phyloP scores from a whole-genome alignment of 1,140 invertebrate species.

The Aphidius ervi region DNA sequence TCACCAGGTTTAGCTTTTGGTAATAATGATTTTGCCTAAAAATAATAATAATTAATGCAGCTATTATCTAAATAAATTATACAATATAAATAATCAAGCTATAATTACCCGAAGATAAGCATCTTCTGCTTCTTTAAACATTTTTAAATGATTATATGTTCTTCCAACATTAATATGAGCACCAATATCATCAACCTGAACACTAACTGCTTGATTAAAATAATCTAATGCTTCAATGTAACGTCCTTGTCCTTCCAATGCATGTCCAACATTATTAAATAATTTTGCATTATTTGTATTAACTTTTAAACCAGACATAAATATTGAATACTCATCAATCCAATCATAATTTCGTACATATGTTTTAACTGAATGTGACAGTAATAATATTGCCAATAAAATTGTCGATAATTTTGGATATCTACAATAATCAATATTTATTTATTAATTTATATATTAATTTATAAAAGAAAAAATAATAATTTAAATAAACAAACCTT shows the following conservation, averaged over 20 bases:
- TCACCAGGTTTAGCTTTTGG: slow-evolving; percentile 89
- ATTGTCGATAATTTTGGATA: slow-evolving; percentile 61
- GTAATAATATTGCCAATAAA: slow-evolving; percentile 64
- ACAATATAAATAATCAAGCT: slow-evolving; percentile 16
- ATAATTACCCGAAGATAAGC: slow-evolving; percentile 74
- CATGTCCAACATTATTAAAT: slow-evolving; percentile 96
- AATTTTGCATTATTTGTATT: slow-evolving; percentile 92
- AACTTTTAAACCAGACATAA: slow-evolving; percentile 85
- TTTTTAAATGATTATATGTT: slow-evolving; percentile 88
- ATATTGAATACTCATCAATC: slow-evolving; percentile 89
- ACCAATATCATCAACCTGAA: slow-evolving; percentile 93
- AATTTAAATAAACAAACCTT: slow-evolving; percentile 42
- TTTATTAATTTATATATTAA: not conserved
- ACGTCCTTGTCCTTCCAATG: slow-evolving; percentile 79
- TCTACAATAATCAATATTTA: slow-evolving; percentile 27
- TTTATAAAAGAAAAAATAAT: not conserved
- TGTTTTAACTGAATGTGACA: slow-evolving; percentile 77
- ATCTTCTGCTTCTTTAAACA: slow-evolving; percentile 86
- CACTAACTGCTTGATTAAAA: slow-evolving; percentile 88
- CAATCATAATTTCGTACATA: slow-evolving; percentile 86
- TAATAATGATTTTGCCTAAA: slow-evolving; percentile 77
- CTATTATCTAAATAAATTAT: not conserved
- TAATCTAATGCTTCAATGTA: slow-evolving; percentile 85
- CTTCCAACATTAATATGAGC: slow-evolving; percentile 95
- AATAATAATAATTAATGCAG: slow-evolving; percentile 13